These are phyloP conservation scores for Liposcelis brunnea DNA, from an alignment of 2,888 invertebrate species.

Conservation along the genomic window DNA sequence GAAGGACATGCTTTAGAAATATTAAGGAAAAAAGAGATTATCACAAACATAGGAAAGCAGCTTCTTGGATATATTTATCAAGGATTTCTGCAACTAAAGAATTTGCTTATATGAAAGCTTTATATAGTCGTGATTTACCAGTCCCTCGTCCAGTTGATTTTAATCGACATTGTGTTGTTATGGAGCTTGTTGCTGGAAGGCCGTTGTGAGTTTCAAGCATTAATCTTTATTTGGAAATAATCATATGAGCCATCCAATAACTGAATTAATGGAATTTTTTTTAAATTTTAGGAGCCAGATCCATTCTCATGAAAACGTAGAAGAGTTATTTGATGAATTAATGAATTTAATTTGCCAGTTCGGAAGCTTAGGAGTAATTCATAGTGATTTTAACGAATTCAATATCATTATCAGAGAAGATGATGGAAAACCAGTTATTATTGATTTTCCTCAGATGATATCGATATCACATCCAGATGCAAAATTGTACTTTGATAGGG, in stretches of 20 bases:
- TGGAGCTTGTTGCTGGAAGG: conserved; percentile 76
- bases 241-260: no score
- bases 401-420: conserved; percentile 75
- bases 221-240: conserved; percentile 45
- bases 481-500: conserved; percentile 80
- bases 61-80: conserved; percentile 92
- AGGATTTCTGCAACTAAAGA: conserved; percentile 94
- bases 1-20: conserved; percentile 90
- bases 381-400: conserved; percentile 98
- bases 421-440: conserved; percentile 65
- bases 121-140: conserved; percentile 78
- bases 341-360: conserved; percentile 85
- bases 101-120: conserved; percentile 92
- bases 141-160: conserved; percentile 90
- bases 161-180: conserved; percentile 89
- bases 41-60: conserved; percentile 73
- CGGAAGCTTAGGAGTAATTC: conserved; percentile 90
- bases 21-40: conserved; percentile 94
- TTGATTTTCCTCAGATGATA: conserved; percentile 99
- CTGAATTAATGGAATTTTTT: background rate
- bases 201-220: conserved; percentile 44
- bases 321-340: conserved; percentile 72
- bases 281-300: conserved; percentile 34
- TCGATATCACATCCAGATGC: conserved; percentile 87
- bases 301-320: conserved; percentile 46